phyloP scores from a whole-genome alignment of 2,888 invertebrate genomes.

The Melitaea athalia region DNA sequence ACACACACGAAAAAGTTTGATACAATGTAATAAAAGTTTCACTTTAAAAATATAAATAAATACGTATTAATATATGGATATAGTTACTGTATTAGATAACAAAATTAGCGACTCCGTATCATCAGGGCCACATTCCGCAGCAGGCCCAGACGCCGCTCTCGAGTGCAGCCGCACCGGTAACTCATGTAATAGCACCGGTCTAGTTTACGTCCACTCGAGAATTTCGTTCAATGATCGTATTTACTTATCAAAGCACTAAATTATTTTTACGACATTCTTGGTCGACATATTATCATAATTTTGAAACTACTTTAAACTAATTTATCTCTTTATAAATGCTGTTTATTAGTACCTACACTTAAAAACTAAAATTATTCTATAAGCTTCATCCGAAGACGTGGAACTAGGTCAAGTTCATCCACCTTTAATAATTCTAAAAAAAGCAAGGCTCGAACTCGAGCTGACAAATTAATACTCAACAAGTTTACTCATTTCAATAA shows the following conservation, averaged over 20 bases:
- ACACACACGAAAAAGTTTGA: no score
- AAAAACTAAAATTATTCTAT: background rate
- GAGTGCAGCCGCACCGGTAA: background rate
- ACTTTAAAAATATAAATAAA: no score
- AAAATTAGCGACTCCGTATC: no score
- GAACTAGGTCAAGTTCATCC: constrained; percentile 31
- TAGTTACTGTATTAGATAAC: no score
- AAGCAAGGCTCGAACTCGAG: background rate
- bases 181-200: background rate
- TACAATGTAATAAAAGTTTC: no score
- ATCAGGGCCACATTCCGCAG: no score
- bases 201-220: background rate
- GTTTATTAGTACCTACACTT: background rate
- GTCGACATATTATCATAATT: no score
- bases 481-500: background rate
- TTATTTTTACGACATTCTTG: background rate
- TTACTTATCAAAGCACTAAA: background rate
- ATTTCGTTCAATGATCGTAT: background rate
- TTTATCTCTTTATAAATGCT: no score
- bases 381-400: background rate
- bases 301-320: no score
- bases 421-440: constrained; percentile 11
- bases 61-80: no score
- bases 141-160: background rate
- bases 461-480: background rate